Percentiles rank a stretch among this genome's conserved stretches.
phyloP scores from a whole-genome alignment of 2,113 vertebrate genomes.

The Varanus komodoensis region DNA sequence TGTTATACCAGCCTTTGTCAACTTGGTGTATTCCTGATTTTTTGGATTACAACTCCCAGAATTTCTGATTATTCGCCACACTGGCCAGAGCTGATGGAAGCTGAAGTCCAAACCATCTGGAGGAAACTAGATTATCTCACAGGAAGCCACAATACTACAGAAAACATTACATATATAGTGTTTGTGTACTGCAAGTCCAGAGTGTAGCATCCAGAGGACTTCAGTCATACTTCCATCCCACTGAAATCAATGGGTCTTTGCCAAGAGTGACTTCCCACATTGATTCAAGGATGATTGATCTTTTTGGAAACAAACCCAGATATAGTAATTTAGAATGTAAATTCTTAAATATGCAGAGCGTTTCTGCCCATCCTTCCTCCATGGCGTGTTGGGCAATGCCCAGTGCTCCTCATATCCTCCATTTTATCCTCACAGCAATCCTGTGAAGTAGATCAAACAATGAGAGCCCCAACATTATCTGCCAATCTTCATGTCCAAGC shows the following conservation, averaged over 20 bases:
- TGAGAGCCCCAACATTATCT: not conserved
- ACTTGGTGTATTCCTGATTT: too few relatives aligned
- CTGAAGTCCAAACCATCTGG: too few relatives aligned
- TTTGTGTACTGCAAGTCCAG: not conserved
- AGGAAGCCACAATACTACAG: not conserved
- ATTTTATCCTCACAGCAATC: not conserved
- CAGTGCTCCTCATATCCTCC: not conserved
- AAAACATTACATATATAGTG: not conserved
- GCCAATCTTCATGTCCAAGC: not conserved
- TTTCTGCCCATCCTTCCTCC: not conserved
- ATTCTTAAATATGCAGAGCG: not conserved
- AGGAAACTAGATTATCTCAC: not conserved
- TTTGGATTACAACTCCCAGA: too few relatives aligned
- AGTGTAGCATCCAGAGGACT: not conserved
- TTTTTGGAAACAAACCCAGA: not conserved
- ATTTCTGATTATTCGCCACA: too few relatives aligned
- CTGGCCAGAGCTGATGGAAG: too few relatives aligned
- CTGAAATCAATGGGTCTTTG: not conserved
- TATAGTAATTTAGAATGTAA: not conserved
- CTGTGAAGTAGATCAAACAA: not conserved
- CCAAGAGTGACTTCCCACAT: too few relatives aligned
- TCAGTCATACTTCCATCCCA: not conserved
- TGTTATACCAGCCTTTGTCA: too few relatives aligned
- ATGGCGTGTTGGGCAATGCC: not conserved
- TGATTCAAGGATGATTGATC: too few relatives aligned